These are phyloP conservation scores for Julus scandinavius DNA, from an alignment of 2,888 invertebrate genomes.

Conservation along the genomic window DNA sequence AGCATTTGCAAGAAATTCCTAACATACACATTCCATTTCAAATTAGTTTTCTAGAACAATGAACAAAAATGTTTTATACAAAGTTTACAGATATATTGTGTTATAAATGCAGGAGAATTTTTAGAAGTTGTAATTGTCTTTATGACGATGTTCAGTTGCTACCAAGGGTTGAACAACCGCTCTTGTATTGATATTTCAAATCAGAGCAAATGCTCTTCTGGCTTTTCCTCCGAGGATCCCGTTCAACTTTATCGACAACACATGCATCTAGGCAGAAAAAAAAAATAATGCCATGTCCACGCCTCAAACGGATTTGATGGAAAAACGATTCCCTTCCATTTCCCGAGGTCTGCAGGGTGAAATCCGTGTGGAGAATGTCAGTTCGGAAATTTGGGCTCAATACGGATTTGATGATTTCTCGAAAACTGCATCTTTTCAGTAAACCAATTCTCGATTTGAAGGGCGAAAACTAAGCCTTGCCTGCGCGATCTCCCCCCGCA, in stretches of 20 bases:
- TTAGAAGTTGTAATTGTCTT: too few species aligned
- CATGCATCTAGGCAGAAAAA: too few species aligned
- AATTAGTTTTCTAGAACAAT: too few species aligned
- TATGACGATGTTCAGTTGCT: not conserved
- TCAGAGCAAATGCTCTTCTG: not conserved
- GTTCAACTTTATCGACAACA: not conserved
- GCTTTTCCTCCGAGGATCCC: not conserved
- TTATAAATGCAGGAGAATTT: not conserved
- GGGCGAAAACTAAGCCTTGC: not conserved
- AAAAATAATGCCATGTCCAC: not conserved
- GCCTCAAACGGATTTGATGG: not conserved
- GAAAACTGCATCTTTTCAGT: conserved; percentile 35
- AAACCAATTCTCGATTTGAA: conserved; percentile 18
- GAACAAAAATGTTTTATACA: too few species aligned
- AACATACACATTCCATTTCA: too few species aligned
- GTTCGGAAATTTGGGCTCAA: conserved; percentile 23
- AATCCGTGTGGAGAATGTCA: conserved; percentile 11
- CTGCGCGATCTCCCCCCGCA: not conserved
- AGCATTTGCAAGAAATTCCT: too few species aligned
- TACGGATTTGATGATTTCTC: conserved; percentile 23
- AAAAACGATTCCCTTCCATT: conserved; percentile 16
- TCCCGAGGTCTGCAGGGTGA: conserved; percentile 2
- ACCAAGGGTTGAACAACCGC: not conserved
- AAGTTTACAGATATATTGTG: not conserved
- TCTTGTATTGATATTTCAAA: not conserved